These are phyloP conservation scores for Bombus sylvicola DNA, from an alignment of 1,140 invertebrate species.

Conservation along the genomic window DNA sequence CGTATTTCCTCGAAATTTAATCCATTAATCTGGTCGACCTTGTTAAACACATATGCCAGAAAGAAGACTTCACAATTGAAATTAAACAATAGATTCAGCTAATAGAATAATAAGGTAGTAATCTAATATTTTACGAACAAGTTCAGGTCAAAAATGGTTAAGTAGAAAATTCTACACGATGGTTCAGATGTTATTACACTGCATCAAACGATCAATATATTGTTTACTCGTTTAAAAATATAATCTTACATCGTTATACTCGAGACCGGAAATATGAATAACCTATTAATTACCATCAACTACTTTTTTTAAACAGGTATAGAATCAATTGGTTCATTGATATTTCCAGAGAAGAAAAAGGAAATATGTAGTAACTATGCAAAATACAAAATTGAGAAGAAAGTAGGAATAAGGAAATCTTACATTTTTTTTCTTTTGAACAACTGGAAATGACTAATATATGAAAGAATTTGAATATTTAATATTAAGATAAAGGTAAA, in stretches of 20 bases:
- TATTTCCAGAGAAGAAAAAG: background rate
- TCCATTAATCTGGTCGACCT: no score
- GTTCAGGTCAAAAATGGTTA: background rate
- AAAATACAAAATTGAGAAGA: background rate
- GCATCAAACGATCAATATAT: background rate
- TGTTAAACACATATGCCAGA: background rate
- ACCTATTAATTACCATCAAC: background rate
- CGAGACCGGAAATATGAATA: background rate
- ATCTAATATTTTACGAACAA: background rate
- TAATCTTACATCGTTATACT: background rate
- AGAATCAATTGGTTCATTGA: background rate
- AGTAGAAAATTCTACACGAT: background rate
- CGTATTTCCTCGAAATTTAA: background rate
- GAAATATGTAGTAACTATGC: no score
- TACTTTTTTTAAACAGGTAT: background rate
- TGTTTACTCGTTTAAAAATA: constrained; percentile 17
- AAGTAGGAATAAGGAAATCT: background rate
- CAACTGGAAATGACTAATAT: background rate
- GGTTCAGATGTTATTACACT: background rate
- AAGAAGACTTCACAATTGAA: background rate
- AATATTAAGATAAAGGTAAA: background rate
- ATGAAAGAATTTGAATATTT: background rate
- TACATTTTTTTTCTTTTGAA: background rate
- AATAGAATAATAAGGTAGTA: background rate
- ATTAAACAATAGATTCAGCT: constrained; percentile 14